Evolutionary conservation across 2,797 vertebrate species (phyloP), one percentile per base, ranked within the genome.

Genomic region (Mormyrops attenuatus): DNA sequence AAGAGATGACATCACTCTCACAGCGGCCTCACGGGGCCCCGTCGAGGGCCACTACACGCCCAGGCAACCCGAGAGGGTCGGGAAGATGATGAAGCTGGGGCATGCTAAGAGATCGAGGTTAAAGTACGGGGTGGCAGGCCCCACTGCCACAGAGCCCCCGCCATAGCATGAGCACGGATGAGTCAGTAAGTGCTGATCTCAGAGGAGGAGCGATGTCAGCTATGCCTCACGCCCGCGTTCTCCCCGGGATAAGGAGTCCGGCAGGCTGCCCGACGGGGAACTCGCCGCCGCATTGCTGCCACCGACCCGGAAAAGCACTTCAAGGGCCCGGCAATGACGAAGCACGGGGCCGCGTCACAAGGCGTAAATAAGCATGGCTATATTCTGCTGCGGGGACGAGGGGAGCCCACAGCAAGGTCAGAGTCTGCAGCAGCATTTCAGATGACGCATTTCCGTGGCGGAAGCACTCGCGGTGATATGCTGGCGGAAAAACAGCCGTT

Each of bases 401-500:
- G 88, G n/a, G 69, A 90, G 91, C 92, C 91, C 88, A 90, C 88
- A 90, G 91, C 91, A 92, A 92, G 91, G 92, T 92, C 92, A 90
- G 86, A 73, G 66, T 89, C 90, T 90, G 92, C 90, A 92, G 90
- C 47, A 11, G 73, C 52, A 87, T 38, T 38, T 41, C 52, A 57
- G 15, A 41, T 57, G 52, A 87, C 52, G 52, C 52, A 38, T 50
- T 80, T 57, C 85, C 15, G 15, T n/a, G 49, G 52, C 34, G 30
- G 52, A 53, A 30, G 30, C 3, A 26, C 52, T 87, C 52, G 8
- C 6, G 17, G 85, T 26, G 50, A 41, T 20, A 87, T 38, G 22
- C 85, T 30, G n/a, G 9, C 8, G 26, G 34, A 41, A 87, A 87
- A 30, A n/a, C 47, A 8, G 85, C 30, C 85, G 15, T 20, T 55